Evolutionary conservation across 2,797 vertebrate species (phyloP).

Genomic region (Enteromius thamalakanensis): DNA sequence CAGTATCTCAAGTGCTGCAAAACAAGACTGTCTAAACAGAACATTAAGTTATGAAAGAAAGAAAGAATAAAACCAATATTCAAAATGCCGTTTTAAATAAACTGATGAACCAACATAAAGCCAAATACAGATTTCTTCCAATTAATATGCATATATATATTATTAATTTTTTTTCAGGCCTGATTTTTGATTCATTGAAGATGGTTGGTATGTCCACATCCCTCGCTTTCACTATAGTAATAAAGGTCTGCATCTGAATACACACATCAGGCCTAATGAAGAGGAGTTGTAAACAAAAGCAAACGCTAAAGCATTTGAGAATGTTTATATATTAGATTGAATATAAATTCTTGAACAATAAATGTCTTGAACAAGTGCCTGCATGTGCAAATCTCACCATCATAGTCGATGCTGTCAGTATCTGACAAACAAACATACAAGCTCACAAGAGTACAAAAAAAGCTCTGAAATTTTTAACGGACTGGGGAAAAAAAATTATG

Average conservation of each 20-base stretch:
- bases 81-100: not conserved
- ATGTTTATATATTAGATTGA: not conserved
- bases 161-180: not conserved
- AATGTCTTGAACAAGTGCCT: not conserved
- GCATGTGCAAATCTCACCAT: not conserved
- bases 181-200: slow-evolving; percentile 49
- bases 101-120: not conserved
- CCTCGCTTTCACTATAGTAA: slow-evolving; percentile 74
- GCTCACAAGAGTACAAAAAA: not conserved
- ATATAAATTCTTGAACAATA: too few relatives aligned
- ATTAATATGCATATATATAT: slow-evolving; percentile 3
- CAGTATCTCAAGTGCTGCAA: too few relatives aligned
- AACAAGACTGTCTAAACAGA: too few relatives aligned
- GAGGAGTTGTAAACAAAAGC: not conserved
- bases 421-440: not conserved
- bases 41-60: too few relatives aligned
- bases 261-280: not conserved
- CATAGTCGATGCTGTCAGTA: slow-evolving; percentile 16
- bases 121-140: not conserved
- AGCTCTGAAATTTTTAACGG: not conserved
- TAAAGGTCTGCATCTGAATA: slow-evolving; percentile 57
- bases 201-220: slow-evolving; percentile 69
- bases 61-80: not conserved
- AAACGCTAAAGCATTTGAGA: not conserved
- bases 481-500: not conserved